Base-by-base conservation (phyloP, 2,888 invertebrate genomes). In the Pachydiplax longipennis region DNA sequence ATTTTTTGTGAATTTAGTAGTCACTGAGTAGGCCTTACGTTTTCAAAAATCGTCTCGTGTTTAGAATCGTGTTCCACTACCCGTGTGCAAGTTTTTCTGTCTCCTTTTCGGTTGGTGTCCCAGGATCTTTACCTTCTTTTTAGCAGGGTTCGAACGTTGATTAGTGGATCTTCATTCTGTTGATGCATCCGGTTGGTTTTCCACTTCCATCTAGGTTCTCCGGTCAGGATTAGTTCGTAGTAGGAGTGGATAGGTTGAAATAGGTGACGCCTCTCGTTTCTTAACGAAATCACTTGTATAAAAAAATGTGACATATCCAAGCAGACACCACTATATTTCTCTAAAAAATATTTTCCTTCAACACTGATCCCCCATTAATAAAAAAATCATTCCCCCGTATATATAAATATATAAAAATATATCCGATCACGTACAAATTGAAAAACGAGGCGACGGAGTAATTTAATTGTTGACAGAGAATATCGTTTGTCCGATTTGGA, bases 241-340 rank as follows among this genome's bases (percentile, higher is more conserved):
- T 13, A 31, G 22, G 25, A 73, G 4, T 73, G 3, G 25, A 18
- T 53, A 53, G 53, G 15, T 13, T 53, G 25, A 73, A n/a, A 31
- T 73, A 13, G 31, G 31, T 15, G 31, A 73, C 22, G 31, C 73
- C 22, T 81, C 22, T 10, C 37, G 87, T 65, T 58, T 40, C 25
- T 44, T 65, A 65, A 48, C 37, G 61, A 87, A 37, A 73, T 73
- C 31, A 73, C 73, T 25, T 73, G 73, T 73, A 73, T 53, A 53
- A 80, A 81, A n/a, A 80, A 81, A 61, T 40, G 31, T 65, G 61
- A 87, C 87, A 87, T 87, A 87, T 87, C 87, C 65, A 87, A 87
- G 58, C 83, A 58, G 87, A 87, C 87, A 87, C 87, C 87, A 87
- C 61, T 83, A 83, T 87, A 87, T 87, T 87, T 87, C 87, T 87